Conservation (phyloP, 2,113 vertebrate genomes). For the Plotosus lineatus region DNA sequence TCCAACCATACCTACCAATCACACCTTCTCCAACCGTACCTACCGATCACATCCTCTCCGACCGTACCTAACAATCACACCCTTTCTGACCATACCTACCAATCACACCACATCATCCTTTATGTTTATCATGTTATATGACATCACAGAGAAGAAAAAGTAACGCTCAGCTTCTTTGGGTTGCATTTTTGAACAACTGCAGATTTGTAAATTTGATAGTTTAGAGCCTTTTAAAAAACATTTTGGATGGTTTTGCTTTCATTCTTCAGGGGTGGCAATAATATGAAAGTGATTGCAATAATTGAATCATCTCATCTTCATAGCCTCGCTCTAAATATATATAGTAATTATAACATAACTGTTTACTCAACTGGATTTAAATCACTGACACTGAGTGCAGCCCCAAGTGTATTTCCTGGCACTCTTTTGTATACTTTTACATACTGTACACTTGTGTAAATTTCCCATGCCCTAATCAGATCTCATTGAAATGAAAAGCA, state of each 20-base stretch:
- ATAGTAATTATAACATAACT: not conserved
- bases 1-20: too few species aligned
- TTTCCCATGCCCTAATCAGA: constrained; percentile 47
- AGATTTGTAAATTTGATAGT: not conserved
- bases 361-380: not conserved
- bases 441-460: constrained; percentile 14
- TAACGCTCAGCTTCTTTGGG: not conserved
- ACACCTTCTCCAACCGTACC: too few species aligned
- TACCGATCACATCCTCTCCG: too few species aligned
- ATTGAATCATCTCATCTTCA: not conserved
- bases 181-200: not conserved
- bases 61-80: too few species aligned
- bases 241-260: not conserved
- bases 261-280: not conserved
- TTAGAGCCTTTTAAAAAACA: not conserved
- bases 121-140: not conserved
- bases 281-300: not conserved
- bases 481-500: constrained; percentile 50
- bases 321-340: not conserved
- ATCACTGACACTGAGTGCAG: not conserved
- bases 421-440: constrained; percentile 11
- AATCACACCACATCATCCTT: too few species aligned
- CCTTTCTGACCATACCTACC: too few species aligned
- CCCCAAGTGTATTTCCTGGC: not conserved
- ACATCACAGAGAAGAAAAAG: not conserved